Conservation (phyloP, 2,888 invertebrate genomes). For the Agrochola lychnidis region DNA sequence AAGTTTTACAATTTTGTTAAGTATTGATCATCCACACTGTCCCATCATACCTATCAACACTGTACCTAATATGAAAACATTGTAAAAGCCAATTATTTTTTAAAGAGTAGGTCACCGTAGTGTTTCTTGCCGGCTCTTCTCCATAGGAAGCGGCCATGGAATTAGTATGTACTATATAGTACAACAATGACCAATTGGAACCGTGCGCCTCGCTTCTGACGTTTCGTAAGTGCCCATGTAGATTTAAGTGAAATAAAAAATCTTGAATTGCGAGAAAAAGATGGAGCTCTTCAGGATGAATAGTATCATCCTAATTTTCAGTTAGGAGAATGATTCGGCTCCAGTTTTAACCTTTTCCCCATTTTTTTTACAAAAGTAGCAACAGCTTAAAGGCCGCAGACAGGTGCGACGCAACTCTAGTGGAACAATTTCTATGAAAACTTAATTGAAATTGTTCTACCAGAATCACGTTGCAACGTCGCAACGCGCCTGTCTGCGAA, state of each 20-base stretch:
- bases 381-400: not conserved
- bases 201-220: not conserved
- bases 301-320: not conserved
- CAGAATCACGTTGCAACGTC: too few relatives aligned
- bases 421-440: too few relatives aligned
- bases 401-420: too few relatives aligned
- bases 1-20: not conserved
- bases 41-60: not conserved
- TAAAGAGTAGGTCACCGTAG: too few relatives aligned
- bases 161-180: too few relatives aligned
- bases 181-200: not conserved
- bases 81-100: not conserved
- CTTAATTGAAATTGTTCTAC: too few relatives aligned
- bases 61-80: not conserved
- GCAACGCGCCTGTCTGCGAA: too few relatives aligned
- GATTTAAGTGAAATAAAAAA: not conserved
- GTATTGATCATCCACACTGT: not conserved
- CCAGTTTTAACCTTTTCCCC: not conserved
- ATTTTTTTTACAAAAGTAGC: not conserved
- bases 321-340: too few relatives aligned
- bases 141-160: too few relatives aligned
- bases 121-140: not conserved
- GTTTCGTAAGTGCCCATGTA: too few relatives aligned
- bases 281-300: not conserved
- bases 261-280: not conserved